A percentile compares a stretch with the other conserved stretches of the same genome.
Evolutionary conservation across 2,888 invertebrate genomes (phyloP).

Genomic region (Pyrgus malvae): DNA sequence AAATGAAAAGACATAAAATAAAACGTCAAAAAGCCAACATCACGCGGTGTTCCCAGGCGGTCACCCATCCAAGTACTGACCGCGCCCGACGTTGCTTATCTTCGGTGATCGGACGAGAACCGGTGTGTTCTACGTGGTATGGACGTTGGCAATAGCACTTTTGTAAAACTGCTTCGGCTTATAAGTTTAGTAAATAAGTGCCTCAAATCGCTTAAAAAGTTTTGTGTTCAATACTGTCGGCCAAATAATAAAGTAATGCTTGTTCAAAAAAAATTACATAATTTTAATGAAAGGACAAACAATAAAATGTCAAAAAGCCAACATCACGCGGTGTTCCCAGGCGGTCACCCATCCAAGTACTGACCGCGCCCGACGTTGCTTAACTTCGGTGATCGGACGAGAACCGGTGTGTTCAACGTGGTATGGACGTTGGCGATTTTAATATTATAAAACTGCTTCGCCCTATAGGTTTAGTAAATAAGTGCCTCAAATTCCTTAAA

Average conservation of each 20-base stretch:
- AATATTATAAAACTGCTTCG: too few relatives aligned
- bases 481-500: too few relatives aligned
- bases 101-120: constrained; percentile 51
- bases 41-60: constrained; percentile 60
- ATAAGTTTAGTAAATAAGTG: too few relatives aligned
- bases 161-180: too few relatives aligned
- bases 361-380: constrained; percentile 48
- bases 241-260: too few relatives aligned
- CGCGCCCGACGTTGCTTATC: constrained; percentile 50
- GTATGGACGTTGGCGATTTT: constrained; percentile 42
- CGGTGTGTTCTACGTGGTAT: constrained; percentile 41
- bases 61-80: constrained; percentile 62
- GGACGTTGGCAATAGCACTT: constrained; percentile 41
- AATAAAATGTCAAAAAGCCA: constrained; percentile 45
- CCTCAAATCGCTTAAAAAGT: too few relatives aligned
- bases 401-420: constrained; percentile 41
- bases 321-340: constrained; percentile 59
- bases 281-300: too few relatives aligned
- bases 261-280: too few relatives aligned
- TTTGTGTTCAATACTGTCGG: too few relatives aligned
- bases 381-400: constrained; percentile 52
- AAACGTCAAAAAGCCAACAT: constrained; percentile 53
- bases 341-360: constrained; percentile 64
- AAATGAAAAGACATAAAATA: too few relatives aligned
- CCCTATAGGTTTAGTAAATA: too few relatives aligned